Conservation (phyloP, 1,140 invertebrate species). For the Tetragonula clypearis region DNA sequence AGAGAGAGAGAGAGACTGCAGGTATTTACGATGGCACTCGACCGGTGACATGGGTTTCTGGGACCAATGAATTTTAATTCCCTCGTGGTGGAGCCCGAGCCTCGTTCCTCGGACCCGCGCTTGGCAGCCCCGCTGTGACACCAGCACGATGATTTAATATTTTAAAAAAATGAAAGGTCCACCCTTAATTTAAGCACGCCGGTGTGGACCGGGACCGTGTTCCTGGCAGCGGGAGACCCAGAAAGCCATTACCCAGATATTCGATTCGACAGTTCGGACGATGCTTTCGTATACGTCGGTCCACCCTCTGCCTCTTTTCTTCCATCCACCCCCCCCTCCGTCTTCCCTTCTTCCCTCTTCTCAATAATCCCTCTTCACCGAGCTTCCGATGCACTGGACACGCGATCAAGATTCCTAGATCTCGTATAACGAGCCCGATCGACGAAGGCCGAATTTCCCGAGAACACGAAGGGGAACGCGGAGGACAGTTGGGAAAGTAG, state of each 20-base stretch:
- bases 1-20: constrained; percentile 62
- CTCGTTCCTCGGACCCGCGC: constrained; percentile 63
- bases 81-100: constrained; percentile 59
- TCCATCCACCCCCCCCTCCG: background rate
- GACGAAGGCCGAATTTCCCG: background rate
- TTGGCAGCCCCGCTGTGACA: constrained; percentile 78
- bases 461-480: background rate
- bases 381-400: constrained; percentile 52
- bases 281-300: constrained; percentile 51
- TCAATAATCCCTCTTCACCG: constrained; percentile 61
- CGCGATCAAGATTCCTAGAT: constrained; percentile 42
- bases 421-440: constrained; percentile 20
- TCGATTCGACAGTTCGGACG: constrained; percentile 67
- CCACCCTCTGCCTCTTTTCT: background rate
- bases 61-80: constrained; percentile 82
- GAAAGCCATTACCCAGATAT: constrained; percentile 71
- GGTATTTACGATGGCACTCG: constrained; percentile 82
- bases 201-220: constrained; percentile 67
- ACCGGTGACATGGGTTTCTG: constrained; percentile 80
- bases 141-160: constrained; percentile 81
- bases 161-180: constrained; percentile 80
- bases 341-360: background rate
- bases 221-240: constrained; percentile 69
- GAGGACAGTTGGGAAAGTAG: background rate
- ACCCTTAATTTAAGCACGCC: constrained; percentile 76